Percentiles rank a stretch among this genome's conserved stretches.
phyloP scores from a whole-genome alignment of 2,113 vertebrate species.

The Urocynchramus pylzowi region DNA sequence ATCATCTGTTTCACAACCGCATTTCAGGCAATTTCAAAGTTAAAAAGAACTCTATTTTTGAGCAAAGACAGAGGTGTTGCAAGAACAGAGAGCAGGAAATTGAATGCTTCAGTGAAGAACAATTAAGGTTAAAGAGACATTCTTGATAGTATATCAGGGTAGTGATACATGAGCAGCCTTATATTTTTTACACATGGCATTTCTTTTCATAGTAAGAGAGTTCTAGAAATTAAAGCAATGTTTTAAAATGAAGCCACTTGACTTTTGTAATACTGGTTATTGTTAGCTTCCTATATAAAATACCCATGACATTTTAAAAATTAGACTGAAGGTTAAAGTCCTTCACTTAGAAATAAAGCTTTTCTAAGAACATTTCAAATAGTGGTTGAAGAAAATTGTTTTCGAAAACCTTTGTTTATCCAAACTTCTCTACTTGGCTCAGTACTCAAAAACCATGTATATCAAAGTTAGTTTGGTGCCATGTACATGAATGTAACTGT shows the following conservation, averaged over 20 bases:
- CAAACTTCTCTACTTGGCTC: neutral
- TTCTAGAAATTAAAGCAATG: conserved; percentile 1
- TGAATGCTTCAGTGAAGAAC: conserved; percentile 32
- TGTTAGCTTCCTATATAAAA: neutral
- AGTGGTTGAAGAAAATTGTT: neutral
- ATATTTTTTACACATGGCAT: neutral
- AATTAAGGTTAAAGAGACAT: conserved; percentile 39
- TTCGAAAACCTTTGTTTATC: neutral
- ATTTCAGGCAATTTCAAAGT: neutral
- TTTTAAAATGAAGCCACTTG: conserved; percentile 22
- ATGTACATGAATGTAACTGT: neutral
- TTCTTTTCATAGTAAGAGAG: neutral
- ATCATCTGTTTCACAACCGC: neutral
- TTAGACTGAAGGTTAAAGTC: neutral
- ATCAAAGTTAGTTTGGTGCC: neutral
- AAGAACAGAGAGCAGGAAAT: conserved; percentile 17
- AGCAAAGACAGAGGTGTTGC: neutral
- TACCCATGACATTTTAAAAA: neutral
- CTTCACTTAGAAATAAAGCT: neutral
- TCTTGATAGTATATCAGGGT: neutral
- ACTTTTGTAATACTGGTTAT: neutral
- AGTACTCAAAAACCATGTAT: neutral
- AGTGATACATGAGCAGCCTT: conserved; percentile 9
- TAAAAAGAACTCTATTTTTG: neutral
- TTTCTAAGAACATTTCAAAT: neutral